Percentiles rank a stretch among this genome's conserved stretches.
These are phyloP conservation scores for Acanthurus leucopareius DNA, from an alignment of 2,797 vertebrate genomes.

Conservation along the genomic window DNA sequence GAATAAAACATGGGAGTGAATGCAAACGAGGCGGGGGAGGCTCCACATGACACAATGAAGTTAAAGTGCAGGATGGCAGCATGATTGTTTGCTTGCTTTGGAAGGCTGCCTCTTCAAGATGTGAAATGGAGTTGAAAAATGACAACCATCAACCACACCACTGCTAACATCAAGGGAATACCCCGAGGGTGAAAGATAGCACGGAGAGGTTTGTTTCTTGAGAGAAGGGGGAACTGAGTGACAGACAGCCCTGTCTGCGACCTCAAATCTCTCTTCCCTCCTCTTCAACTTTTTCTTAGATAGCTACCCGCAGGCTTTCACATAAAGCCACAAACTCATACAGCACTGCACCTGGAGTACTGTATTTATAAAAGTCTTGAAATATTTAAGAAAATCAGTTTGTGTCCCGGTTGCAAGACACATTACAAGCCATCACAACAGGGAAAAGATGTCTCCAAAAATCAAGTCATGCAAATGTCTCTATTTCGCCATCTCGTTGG, in stretches of 20 bases:
- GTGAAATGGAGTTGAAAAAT: conserved; percentile 70
- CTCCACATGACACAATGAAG: conserved; percentile 18
- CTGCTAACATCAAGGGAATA: conserved; percentile 46
- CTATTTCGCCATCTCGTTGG: conserved; percentile 3
- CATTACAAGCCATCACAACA: conserved; percentile 7
- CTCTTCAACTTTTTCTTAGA: conserved; percentile 18
- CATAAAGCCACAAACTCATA: conserved; percentile 10
- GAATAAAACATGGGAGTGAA: conserved; percentile 46
- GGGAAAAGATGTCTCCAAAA: conserved; percentile 12
- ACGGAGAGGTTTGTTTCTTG: conserved; percentile 47
- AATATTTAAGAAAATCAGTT: conserved; percentile 13
- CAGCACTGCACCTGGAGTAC: neutral
- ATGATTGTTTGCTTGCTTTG: conserved; percentile 54
- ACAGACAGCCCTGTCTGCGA: conserved; percentile 29
- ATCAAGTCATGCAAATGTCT: conserved; percentile 32
- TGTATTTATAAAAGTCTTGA: conserved; percentile 26
- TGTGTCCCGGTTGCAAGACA: neutral
- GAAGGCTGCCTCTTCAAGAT: conserved; percentile 59
- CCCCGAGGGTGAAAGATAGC: conserved; percentile 44
- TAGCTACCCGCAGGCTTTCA: conserved; percentile 7
- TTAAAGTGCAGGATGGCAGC: conserved; percentile 33
- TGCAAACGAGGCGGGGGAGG: conserved; percentile 20
- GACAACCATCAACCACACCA: conserved; percentile 57
- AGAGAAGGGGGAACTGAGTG: conserved; percentile 31
- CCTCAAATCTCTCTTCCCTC: conserved; percentile 22